phyloP scores from a whole-genome alignment of 2,113 vertebrate genomes.

The Phyllostomus discolor region DNA sequence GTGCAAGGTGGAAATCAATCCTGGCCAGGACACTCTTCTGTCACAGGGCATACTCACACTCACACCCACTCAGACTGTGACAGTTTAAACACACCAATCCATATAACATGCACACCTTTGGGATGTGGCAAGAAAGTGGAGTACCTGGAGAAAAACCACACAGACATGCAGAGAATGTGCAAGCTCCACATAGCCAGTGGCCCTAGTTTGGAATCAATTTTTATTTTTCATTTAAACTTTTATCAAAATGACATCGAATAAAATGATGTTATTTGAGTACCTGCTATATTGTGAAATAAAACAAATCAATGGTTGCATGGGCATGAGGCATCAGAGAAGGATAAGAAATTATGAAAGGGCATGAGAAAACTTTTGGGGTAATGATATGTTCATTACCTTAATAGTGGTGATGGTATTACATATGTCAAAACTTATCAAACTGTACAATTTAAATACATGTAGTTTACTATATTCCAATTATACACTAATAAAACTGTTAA shows the following conservation, averaged over 20 bases:
- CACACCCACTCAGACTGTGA: not conserved
- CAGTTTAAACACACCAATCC: not conserved
- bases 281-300: not conserved
- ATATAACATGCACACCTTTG: not conserved
- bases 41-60: not conserved
- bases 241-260: not conserved
- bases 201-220: not conserved
- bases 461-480: not conserved
- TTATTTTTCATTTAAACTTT: not conserved
- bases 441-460: not conserved
- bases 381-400: not conserved
- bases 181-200: not conserved
- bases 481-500: not conserved
- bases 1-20: not conserved
- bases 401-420: not conserved
- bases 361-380: not conserved
- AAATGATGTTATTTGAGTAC: not conserved
- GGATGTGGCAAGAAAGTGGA: not conserved
- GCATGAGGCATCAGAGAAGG: not conserved
- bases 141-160: not conserved
- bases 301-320: not conserved
- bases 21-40: not conserved
- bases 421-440: not conserved
- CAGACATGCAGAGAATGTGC: not conserved
- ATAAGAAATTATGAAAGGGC: not conserved